Conservation (phyloP, 2,797 vertebrate species). For the Coccyzus lansbergi region DNA sequence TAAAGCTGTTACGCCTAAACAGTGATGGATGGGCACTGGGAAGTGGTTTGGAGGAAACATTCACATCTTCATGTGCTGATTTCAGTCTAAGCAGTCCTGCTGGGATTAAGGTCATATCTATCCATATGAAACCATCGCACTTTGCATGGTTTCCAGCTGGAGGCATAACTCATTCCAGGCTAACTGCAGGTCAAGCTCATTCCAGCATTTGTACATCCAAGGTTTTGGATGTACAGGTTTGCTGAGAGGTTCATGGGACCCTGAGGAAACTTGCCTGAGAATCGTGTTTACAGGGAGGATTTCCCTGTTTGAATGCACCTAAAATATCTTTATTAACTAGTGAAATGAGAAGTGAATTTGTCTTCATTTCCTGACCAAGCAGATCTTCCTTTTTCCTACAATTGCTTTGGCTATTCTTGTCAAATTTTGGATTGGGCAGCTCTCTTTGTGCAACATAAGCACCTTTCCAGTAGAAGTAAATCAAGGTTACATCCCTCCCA, state of each 20-base stretch:
- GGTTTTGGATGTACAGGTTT: neutral
- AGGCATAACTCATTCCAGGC: neutral
- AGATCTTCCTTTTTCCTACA: neutral
- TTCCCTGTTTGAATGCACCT: neutral
- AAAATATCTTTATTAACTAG: neutral
- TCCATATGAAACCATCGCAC: neutral
- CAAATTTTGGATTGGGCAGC: neutral
- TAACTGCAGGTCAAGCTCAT: neutral
- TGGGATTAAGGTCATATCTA: neutral
- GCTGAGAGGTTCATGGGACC: neutral
- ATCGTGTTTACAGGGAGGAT: neutral
- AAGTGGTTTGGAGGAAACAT: neutral
- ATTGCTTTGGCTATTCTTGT: neutral
- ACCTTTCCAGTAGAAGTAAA: neutral
- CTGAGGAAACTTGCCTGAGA: neutral
- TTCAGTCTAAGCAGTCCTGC: neutral
- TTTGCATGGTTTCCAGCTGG: neutral
- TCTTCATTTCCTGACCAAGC: neutral
- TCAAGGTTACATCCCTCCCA: neutral
- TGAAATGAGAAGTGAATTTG: neutral
- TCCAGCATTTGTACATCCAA: neutral
- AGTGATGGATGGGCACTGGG: neutral
- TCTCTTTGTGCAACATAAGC: neutral
- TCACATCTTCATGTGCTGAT: neutral
- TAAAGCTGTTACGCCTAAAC: neutral